A percentile compares a stretch with the other conserved stretches of the same genome.
These are phyloP conservation scores for Ochlodes sylvanus DNA, from an alignment of 2,888 invertebrate species.

Conservation along the genomic window DNA sequence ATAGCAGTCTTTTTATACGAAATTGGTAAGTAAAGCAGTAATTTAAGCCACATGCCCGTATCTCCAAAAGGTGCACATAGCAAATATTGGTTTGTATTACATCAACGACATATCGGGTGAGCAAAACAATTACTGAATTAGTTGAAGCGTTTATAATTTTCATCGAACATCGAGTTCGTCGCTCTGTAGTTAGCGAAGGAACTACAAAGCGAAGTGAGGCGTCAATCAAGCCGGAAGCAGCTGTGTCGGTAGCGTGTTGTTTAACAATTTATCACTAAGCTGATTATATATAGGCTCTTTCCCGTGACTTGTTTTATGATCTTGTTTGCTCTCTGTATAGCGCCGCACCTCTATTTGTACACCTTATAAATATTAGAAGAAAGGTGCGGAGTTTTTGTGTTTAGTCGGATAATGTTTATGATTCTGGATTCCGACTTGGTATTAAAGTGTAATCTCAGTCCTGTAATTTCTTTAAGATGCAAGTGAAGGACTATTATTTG, in stretches of 20 bases:
- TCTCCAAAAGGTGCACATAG: too few species aligned
- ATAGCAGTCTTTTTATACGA: too few species aligned
- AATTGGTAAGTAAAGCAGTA: too few species aligned
- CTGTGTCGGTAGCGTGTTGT: slow-evolving; percentile 82
- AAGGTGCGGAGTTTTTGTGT: slow-evolving; percentile 40
- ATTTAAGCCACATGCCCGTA: too few species aligned
- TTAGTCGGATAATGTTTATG: slow-evolving; percentile 11
- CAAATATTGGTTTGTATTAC: too few species aligned
- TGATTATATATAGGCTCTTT: slow-evolving; percentile 83
- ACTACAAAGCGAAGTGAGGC: slow-evolving; percentile 45
- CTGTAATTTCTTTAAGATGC: neutral
- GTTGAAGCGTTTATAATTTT: slow-evolving; percentile 14
- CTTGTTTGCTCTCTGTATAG: slow-evolving; percentile 75
- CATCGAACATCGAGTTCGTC: slow-evolving; percentile 15
- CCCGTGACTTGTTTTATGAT: slow-evolving; percentile 79
- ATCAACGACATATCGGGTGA: neutral
- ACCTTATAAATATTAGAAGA: slow-evolving; percentile 64
- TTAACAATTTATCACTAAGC: slow-evolving; percentile 85
- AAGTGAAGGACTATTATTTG: slow-evolving; percentile 4
- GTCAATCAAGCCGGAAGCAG: slow-evolving; percentile 68
- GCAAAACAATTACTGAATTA: slow-evolving; percentile 12
- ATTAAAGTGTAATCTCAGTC: neutral
- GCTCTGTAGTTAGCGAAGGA: slow-evolving; percentile 30
- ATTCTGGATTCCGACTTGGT: neutral
- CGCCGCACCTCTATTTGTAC: slow-evolving; percentile 74